A percentile compares a stretch with the other conserved stretches of the same genome.
These are phyloP conservation scores for Motacilla tschutschensis DNA, from an alignment of 2,113 vertebrate species.

Conservation along the genomic window DNA sequence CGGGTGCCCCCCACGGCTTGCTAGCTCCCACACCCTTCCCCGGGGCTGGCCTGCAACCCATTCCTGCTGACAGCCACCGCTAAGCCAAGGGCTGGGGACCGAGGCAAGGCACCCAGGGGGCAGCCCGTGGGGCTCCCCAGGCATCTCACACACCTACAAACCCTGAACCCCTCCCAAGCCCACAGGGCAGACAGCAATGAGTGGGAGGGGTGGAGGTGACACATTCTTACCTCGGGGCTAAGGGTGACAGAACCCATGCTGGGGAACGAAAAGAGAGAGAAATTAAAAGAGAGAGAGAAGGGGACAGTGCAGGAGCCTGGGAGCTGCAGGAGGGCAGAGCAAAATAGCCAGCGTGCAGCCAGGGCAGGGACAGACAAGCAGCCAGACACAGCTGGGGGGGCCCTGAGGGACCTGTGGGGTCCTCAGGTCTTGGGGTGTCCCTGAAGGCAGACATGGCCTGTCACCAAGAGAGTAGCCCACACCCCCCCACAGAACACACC, in stretches of 20 bases:
- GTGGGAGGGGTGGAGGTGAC: slow-evolving; percentile 20
- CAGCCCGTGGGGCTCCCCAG: background rate
- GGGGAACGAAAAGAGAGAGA: slow-evolving; percentile 74
- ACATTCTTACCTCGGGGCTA: slow-evolving; percentile 75
- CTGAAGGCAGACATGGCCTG: background rate
- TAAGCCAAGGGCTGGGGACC: background rate
- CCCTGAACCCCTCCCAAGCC: background rate
- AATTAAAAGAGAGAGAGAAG: slow-evolving; percentile 52
- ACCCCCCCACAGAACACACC: background rate
- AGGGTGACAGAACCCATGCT: slow-evolving; percentile 74
- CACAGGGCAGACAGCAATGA: slow-evolving; percentile 10
- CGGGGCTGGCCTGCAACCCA: background rate
- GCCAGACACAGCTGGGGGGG: background rate
- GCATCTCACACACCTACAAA: background rate
- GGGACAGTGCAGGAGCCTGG: slow-evolving; percentile 17
- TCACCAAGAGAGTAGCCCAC: background rate
- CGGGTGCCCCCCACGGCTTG: background rate
- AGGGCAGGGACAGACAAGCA: background rate
- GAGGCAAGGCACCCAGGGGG: background rate
- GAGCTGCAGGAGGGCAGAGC: background rate
- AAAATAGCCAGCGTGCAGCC: background rate
- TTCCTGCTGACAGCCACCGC: background rate
- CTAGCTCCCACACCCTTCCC: background rate
- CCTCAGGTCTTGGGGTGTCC: background rate
- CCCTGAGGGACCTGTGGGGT: background rate